These are phyloP conservation scores for Syngnathus acus DNA, from an alignment of 2,797 vertebrate genomes.

Conservation along the genomic window DNA sequence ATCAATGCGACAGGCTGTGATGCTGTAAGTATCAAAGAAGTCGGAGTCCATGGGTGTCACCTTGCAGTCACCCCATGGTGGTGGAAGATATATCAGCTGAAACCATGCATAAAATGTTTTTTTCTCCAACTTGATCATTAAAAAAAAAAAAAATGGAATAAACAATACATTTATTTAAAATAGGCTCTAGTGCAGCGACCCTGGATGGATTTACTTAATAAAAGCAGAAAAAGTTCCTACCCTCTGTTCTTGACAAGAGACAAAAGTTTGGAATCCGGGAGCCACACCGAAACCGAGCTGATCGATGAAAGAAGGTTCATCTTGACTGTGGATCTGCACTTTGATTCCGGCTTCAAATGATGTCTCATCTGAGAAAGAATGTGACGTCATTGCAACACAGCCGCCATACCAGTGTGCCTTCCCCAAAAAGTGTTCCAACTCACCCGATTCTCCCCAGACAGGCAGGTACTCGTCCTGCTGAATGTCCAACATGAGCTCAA, in stretches of 20 bases:
- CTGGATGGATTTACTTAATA: too few relatives aligned
- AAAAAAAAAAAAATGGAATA: too few relatives aligned
- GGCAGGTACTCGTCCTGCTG: constrained; percentile 97
- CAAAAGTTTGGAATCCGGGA: constrained; percentile 76
- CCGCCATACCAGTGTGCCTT: not conserved
- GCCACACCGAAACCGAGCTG: constrained; percentile 88
- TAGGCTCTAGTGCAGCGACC: too few relatives aligned
- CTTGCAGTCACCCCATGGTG: constrained; percentile 96
- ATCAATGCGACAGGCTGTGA: constrained; percentile 94
- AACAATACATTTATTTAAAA: too few relatives aligned
- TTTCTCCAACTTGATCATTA: not conserved
- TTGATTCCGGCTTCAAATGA: constrained; percentile 96
- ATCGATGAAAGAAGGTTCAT: constrained; percentile 91
- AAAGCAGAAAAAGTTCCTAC: constrained; percentile 37
- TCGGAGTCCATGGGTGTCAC: constrained; percentile 83
- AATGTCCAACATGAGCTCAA: constrained; percentile 98
- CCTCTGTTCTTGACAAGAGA: constrained; percentile 76
- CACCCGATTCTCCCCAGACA: constrained; percentile 96
- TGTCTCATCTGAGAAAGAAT: constrained; percentile 77
- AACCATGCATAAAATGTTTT: constrained; percentile 14
- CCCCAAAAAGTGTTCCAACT: constrained; percentile 9
- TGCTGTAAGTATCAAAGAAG: constrained; percentile 94
- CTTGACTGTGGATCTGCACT: constrained; percentile 97
- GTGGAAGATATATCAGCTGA: constrained; percentile 92
- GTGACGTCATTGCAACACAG: not conserved